Base-by-base conservation (phyloP, 2,888 invertebrate genomes). In the Gasteruption jaculator region DNA sequence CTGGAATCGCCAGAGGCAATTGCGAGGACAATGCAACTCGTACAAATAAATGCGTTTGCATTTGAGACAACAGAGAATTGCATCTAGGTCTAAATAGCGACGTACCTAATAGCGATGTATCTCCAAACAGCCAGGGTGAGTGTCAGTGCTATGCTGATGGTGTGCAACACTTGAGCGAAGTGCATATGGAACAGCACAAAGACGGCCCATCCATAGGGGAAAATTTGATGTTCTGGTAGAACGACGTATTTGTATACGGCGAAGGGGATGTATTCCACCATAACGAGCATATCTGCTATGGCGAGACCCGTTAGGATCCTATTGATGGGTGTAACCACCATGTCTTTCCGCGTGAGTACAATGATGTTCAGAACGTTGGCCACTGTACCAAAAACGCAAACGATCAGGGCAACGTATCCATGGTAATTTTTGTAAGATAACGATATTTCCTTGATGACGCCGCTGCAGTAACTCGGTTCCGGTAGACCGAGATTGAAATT, bases 311-410 rank as follows among this genome's bases (percentile, higher is more conserved):
- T 90, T 33, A 93, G 76, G 38, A 93, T 86, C 27, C 86, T 76
- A 71, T 93, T 93, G 54, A 91, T 91, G 2, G 92, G 90, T 0
- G 91, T 85, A 40, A 80, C 78, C 11, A 84, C 81, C 76, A 91
- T 79, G 63, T 88, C 86, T 45, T 85, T 83, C 36, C 88, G 77
- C 8, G 92, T 88, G 49, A 94, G 74, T 1, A 93, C 91, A 3
- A 88, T 83, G 44, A 93, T 85, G 71, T 92, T 94, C 54, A 92
- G 72, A 7, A 87, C 77, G 63, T 93, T 94, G 10, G 91, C 87
- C 38, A 92, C 76, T 11, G 86, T 87, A 10, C 92, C 93, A 62
- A 92, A 89, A 50, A 88, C 71, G 63, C 93, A 93, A 8, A 93
- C 87, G 54, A 85, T 74, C 10, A 92, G 75, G 37, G 90, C 86